Evolutionary conservation across 1,140 invertebrate species (phyloP).

Genomic region (Lamellibrachia luymesi): DNA sequence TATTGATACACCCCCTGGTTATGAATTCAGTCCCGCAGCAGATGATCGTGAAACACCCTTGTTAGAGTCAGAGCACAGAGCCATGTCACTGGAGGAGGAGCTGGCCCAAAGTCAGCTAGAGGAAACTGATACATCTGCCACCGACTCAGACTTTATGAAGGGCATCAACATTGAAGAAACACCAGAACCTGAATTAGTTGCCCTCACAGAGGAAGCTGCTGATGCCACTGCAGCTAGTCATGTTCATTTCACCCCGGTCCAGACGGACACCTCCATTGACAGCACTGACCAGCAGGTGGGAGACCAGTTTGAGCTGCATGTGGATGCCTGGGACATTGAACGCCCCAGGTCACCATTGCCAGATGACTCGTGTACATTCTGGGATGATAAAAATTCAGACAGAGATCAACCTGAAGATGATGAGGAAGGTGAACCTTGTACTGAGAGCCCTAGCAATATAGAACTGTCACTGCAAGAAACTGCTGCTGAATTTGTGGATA

Average conservation of each 20-base stretch:
- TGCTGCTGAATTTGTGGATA: conserved; percentile 47
- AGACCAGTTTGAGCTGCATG: conserved; percentile 35
- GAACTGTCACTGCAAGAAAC: conserved; percentile 32
- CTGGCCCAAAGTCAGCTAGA: conserved; percentile 17
- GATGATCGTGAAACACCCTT: conserved; percentile 4
- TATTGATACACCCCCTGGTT: background rate
- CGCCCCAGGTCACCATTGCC: conserved; percentile 52
- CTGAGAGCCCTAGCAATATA: background rate
- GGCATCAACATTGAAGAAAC: conserved; percentile 38
- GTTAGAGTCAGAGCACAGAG: conserved; percentile 10
- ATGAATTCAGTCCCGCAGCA: background rate
- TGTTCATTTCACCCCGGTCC: background rate
- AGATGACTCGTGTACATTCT: conserved; percentile 43
- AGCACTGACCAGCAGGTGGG: conserved; percentile 20
- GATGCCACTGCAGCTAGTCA: background rate
- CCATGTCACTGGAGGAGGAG: background rate
- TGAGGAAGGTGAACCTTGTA: conserved; percentile 24
- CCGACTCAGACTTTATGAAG: background rate
- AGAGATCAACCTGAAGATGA: conserved; percentile 14
- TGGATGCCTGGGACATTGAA: conserved; percentile 45
- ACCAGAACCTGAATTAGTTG: conserved; percentile 44
- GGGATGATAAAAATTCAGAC: conserved; percentile 30
- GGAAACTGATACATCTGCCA: conserved; percentile 38
- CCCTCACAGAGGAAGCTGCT: conserved; percentile 52
- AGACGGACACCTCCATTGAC: background rate